Conservation (phyloP, 2,113 vertebrate species). For the Mungos mungo region DNA sequence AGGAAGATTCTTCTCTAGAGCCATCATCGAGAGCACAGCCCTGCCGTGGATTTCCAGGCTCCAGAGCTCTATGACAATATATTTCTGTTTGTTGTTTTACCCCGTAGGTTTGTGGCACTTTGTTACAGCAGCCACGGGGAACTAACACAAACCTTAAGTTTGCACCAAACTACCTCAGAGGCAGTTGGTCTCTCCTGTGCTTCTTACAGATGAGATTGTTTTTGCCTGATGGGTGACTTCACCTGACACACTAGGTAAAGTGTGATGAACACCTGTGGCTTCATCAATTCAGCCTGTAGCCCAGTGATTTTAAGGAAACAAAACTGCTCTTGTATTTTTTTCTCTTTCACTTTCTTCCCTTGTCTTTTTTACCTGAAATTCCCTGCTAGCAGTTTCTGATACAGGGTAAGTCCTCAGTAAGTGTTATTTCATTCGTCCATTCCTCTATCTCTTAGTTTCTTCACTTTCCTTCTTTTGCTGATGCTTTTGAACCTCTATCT, state of each 20-base stretch:
- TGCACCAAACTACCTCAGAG: not conserved
- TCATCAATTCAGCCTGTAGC: not conserved
- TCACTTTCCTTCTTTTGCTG: not conserved
- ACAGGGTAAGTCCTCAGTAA: not conserved
- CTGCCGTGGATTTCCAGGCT: not conserved
- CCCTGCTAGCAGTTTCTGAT: not conserved
- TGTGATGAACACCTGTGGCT: not conserved
- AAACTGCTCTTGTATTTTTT: not conserved
- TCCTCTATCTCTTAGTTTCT: not conserved
- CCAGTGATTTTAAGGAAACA: not conserved
- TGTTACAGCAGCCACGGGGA: not conserved
- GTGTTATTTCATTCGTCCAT: not conserved
- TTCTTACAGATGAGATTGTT: not conserved
- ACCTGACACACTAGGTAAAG: not conserved
- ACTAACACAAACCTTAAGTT: rapidly evolving
- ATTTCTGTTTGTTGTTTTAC: not conserved
- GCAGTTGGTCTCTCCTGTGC: not conserved
- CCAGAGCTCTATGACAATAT: not conserved
- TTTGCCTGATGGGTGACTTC: not conserved
- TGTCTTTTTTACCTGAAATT: not conserved
- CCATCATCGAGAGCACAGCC: not conserved
- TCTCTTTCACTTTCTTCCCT: not conserved
- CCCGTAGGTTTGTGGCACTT: not conserved
- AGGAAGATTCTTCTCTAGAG: not conserved
- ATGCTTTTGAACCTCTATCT: not conserved